Evolutionary conservation across 1,140 invertebrate species (phyloP), one percentile per base, ranked within the genome.

Genomic region (Anagrus nilaparvatae): DNA sequence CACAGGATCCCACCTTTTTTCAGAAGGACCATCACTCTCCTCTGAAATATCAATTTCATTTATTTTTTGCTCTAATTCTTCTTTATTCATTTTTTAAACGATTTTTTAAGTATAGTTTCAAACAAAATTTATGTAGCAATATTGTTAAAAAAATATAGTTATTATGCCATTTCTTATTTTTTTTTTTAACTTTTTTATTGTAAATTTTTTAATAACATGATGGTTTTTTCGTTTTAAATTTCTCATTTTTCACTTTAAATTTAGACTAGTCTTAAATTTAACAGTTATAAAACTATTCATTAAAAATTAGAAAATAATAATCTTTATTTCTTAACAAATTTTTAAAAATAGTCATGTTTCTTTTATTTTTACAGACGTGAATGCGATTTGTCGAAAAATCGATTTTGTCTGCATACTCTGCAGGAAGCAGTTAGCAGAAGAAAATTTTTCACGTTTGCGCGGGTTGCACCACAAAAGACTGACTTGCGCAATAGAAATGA

Each of bases 1-100:
- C 9, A 81, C 59, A 1, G 78, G 78, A 19, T 77, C 75, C 77
- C 76, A 80, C 50, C 78, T 58, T 49, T 78, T 75, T 5, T 65
- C 68, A 0, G 64, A 62, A 1, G 67, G 68, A 36, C 63, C 56
- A 7, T 66, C 63, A 39, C 61, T 56, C 32, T 66, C 63, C 25
- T 65, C 61, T 4, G 62, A 66, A 46, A 63, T 58, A 33, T 70
- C 65, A 21, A 56, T 54, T 42, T 64, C 58, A 8, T 28, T 46
- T 20, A 38, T 31, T 4, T 18, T 20, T 3, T n/a, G 13, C 10
- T 37, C 21, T 3, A 46, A 12, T 14, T 48, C 37, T 17, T 30
- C 32, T 6, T 12, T 27, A 6, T 6, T 27, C 24, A n/a, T 6
- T 27, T 27, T 12, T 12, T 8, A 6, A n/a, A 27, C 24, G 24